phyloP scores from a whole-genome alignment of 1,140 invertebrate species.

The Lamellibrachia luymesi region DNA sequence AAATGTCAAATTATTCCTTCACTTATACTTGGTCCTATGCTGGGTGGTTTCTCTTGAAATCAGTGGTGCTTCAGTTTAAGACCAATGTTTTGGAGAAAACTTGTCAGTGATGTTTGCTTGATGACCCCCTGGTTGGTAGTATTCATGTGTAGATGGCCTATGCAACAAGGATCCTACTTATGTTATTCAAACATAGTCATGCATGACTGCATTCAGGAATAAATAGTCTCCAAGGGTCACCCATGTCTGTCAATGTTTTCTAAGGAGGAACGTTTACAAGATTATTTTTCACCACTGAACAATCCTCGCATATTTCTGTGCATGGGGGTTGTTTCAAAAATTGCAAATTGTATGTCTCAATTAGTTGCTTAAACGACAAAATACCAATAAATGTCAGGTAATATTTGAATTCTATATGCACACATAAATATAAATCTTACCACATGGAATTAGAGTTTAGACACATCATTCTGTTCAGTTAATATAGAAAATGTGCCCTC shows the following conservation, averaged over 20 bases:
- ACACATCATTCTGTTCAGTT: neutral
- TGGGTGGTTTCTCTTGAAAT: neutral
- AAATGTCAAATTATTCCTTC: neutral
- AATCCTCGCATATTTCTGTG: neutral
- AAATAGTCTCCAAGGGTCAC: neutral
- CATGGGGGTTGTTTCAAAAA: neutral
- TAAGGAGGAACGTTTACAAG: neutral
- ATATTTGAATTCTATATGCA: neutral
- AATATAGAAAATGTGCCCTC: neutral
- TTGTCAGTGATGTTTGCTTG: neutral
- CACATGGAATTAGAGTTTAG: neutral
- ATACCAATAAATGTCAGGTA: neutral
- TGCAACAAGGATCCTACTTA: neutral
- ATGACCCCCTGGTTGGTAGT: neutral
- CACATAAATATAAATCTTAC: no score
- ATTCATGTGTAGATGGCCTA: neutral
- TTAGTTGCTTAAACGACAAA: neutral
- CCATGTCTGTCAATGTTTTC: neutral
- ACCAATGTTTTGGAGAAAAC: neutral
- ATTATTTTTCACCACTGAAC: neutral
- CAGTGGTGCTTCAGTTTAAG: neutral
- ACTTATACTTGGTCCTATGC: neutral
- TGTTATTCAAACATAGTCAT: neutral
- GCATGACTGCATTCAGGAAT: neutral
- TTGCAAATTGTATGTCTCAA: neutral